A percentile compares a stretch with the other conserved stretches of the same genome.
Evolutionary conservation across 2,888 invertebrate species (phyloP).

Genomic region (Zygothrica quintamaculata): DNA sequence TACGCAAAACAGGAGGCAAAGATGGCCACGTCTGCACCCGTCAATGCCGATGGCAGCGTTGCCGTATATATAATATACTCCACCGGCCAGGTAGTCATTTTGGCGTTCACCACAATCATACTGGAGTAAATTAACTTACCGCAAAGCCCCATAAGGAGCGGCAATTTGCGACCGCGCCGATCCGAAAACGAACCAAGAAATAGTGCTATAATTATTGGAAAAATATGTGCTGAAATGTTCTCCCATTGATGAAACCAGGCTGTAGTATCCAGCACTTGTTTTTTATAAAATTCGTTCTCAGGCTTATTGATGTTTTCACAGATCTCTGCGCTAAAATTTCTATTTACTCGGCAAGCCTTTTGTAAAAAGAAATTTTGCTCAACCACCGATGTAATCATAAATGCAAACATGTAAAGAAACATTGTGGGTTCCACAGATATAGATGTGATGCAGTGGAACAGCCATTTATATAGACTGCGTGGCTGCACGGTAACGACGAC

Average conservation of each 20-base stretch:
- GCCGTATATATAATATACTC: conserved; percentile 91
- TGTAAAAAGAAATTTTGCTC: conserved; percentile 92
- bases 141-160: conserved; percentile 89
- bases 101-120: conserved; percentile 90
- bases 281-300: conserved; percentile 86
- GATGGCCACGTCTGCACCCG: conserved; percentile 92
- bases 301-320: conserved; percentile 88
- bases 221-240: conserved; percentile 89
- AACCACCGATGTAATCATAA: conserved; percentile 91
- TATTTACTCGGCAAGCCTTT: conserved; percentile 91
- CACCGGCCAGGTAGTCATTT: conserved; percentile 88
- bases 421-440: conserved; percentile 94
- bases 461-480: conserved; percentile 28
- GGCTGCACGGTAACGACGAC: background rate
- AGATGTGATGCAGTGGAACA: conserved; percentile 25
- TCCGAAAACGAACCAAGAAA: conserved; percentile 94
- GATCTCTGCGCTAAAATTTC: conserved; percentile 88
- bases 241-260: conserved; percentile 92
- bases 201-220: conserved; percentile 91
- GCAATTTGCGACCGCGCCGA: conserved; percentile 90
- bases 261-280: conserved; percentile 90
- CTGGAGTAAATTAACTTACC: conserved; percentile 91
- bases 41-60: conserved; percentile 90
- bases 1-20: conserved; percentile 92
- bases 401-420: conserved; percentile 95